Evolutionary conservation across 2,797 vertebrate genomes (phyloP).

Genomic region (Paguma larvata): DNA sequence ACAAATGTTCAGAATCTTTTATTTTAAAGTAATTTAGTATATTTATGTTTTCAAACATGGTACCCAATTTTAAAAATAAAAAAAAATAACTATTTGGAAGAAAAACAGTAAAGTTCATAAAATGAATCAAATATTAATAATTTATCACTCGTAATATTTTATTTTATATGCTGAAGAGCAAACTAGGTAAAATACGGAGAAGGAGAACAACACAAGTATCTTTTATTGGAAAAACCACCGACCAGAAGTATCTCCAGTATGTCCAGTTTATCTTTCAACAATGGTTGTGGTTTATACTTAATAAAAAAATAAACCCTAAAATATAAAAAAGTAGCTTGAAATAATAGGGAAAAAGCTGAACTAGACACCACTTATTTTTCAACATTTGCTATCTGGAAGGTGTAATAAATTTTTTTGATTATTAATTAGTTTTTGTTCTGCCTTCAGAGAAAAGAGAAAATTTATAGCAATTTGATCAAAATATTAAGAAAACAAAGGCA

Average conservation of each 20-base stretch:
- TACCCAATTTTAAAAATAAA: background rate
- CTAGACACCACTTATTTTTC: background rate
- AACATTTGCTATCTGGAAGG: fast-evolving
- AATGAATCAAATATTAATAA: background rate
- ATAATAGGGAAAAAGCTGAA: background rate
- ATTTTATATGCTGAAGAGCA: background rate
- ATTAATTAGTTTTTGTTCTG: background rate
- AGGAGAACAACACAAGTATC: background rate
- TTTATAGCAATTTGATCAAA: background rate
- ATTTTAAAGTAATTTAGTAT: background rate
- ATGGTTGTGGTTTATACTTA: background rate
- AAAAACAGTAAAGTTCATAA: background rate
- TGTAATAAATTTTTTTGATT: background rate
- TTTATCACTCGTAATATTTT: constrained; percentile 9
- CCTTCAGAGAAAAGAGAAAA: background rate
- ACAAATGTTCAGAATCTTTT: background rate
- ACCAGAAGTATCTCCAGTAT: background rate
- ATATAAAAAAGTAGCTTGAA: background rate
- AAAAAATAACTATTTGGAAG: background rate
- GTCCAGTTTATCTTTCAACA: background rate
- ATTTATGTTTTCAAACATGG: background rate
- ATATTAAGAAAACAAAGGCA: background rate
- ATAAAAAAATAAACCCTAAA: background rate
- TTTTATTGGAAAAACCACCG: background rate
- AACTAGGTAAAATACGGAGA: background rate